A percentile compares a stretch with the other conserved stretches of the same genome.
Conservation (phyloP, 1,140 invertebrate species). For the Drosophila tristis region DNA sequence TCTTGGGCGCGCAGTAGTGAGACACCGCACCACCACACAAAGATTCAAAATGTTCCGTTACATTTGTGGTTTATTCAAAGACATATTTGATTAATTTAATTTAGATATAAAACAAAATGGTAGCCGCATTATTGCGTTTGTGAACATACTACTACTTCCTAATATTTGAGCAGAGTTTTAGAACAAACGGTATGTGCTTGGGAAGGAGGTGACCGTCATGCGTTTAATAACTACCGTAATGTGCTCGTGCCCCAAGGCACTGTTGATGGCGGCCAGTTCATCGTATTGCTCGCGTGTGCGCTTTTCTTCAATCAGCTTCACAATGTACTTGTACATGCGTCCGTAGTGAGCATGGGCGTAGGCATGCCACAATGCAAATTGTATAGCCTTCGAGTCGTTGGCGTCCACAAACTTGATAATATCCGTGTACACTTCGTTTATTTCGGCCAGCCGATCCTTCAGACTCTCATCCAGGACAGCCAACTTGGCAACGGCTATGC, state of each 20-base stretch:
- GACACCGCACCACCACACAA: too few species aligned
- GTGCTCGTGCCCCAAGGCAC: slow-evolving; percentile 89
- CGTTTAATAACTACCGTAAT: slow-evolving; percentile 85
- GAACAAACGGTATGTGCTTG: slow-evolving; percentile 76
- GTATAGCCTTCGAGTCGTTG: slow-evolving; percentile 90
- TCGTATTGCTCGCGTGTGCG: slow-evolving; percentile 90
- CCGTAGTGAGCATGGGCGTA: slow-evolving; percentile 91
- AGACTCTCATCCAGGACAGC: slow-evolving; percentile 84
- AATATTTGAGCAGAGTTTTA: slow-evolving; percentile 38
- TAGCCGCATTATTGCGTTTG: slow-evolving; percentile 35
- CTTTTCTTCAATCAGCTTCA: slow-evolving; percentile 92
- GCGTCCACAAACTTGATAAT: slow-evolving; percentile 92
- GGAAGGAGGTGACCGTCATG: slow-evolving; percentile 69
- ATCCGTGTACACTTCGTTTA: slow-evolving; percentile 88
- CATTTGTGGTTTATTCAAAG: too few species aligned
- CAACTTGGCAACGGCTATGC: slow-evolving; percentile 89
- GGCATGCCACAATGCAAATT: slow-evolving; percentile 93
- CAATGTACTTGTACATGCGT: slow-evolving; percentile 90
- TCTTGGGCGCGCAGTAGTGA: too few species aligned
- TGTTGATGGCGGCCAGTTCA: slow-evolving; percentile 88
- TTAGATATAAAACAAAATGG: slow-evolving; percentile 59
- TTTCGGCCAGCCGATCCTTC: slow-evolving; percentile 85
- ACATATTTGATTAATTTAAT: slow-evolving; percentile 5
- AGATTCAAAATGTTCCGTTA: too few species aligned
- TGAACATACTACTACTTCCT: slow-evolving; percentile 34